phyloP scores from a whole-genome alignment of 1,140 invertebrate genomes.

The Venustaconcha ellipsiformis region DNA sequence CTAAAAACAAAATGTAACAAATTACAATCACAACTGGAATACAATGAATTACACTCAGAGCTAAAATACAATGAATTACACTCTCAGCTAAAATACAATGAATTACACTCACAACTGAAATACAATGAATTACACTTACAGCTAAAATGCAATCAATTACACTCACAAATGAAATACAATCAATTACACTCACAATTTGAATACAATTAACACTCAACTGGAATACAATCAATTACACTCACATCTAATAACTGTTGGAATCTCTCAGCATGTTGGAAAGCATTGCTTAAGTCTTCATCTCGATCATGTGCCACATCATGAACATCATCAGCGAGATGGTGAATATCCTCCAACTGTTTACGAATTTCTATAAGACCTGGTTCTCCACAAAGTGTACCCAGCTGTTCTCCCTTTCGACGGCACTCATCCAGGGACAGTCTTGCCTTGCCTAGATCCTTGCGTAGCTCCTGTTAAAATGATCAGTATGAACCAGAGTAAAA shows the following conservation, averaged over 20 bases:
- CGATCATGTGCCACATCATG: constrained; percentile 62
- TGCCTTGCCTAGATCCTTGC: constrained; percentile 90
- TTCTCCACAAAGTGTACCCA: constrained; percentile 94
- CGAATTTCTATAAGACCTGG: constrained; percentile 97
- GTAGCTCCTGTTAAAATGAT: constrained; percentile 76
- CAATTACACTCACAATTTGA: too few species aligned
- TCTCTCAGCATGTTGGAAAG: constrained; percentile 93
- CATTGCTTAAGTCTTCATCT: constrained; percentile 84
- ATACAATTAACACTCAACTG: constrained; percentile 43
- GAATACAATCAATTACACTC: constrained; percentile 14
- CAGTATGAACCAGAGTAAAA: too few species aligned
- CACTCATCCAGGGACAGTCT: constrained; percentile 94
- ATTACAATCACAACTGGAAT: constrained; percentile 74
- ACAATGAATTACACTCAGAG: constrained; percentile 42
- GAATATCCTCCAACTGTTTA: constrained; percentile 87
- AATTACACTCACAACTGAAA: constrained; percentile 73
- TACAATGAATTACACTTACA: too few species aligned
- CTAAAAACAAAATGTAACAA: too few species aligned
- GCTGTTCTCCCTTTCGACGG: constrained; percentile 86
- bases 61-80: constrained; percentile 72
- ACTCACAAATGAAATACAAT: constrained; percentile 73
- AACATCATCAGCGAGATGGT: constrained; percentile 60
- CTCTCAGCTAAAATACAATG: constrained; percentile 73
- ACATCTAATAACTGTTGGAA: constrained; percentile 94
- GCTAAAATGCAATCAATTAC: not conserved